These are phyloP conservation scores for human DNA, from an alignment of 2,113 vertebrate species.

Conservation along the genomic window GRCh38 chr4:15414501-15415000, in stretches of 20 bases:
- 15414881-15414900: slow-evolving; percentile 75
- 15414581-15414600: not conserved
- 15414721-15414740: slow-evolving; percentile 55
- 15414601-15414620: slow-evolving; percentile 34
- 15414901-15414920: slow-evolving; percentile 63
- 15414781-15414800: slow-evolving; percentile 45
- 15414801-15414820: slow-evolving; percentile 77
- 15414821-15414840: slow-evolving; percentile 66
- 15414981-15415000: slow-evolving; percentile 73
- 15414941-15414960: slow-evolving; percentile 76
- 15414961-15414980: slow-evolving; percentile 76
- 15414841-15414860: slow-evolving; percentile 64
- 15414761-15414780: slow-evolving; percentile 47
- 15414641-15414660: slow-evolving; percentile 59
- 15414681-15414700: not conserved
- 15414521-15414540: not conserved
- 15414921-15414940: slow-evolving; percentile 66
- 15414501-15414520: not conserved
- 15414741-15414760: slow-evolving; percentile 64
- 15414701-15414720: slow-evolving; percentile 49
- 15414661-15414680: slow-evolving; percentile 54
- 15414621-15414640: slow-evolving; percentile 52
- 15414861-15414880: slow-evolving; percentile 75
- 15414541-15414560: not conserved
- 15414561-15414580: slow-evolving; percentile 8